phyloP scores from a whole-genome alignment of 35 echinoderm and acorn worm species.

The Diadema setosum region DNA sequence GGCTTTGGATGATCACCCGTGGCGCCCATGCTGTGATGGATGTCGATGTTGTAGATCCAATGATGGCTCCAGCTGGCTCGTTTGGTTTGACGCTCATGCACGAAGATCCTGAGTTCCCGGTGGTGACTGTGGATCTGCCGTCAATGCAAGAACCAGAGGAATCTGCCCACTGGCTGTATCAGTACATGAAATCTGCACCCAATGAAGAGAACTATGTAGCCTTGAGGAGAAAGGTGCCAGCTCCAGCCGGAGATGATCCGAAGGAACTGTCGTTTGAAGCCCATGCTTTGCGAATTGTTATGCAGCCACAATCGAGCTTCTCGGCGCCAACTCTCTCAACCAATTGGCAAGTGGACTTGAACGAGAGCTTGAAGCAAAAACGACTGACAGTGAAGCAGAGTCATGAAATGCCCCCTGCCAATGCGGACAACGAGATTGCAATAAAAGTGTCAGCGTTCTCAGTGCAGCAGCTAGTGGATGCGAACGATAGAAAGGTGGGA shows the following conservation, averaged over 20 bases:
- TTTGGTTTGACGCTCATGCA: slow-evolving; percentile 89
- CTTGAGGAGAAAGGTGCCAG: slow-evolving; percentile 72
- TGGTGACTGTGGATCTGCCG: slow-evolving; percentile 82
- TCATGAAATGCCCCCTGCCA: slow-evolving; percentile 43
- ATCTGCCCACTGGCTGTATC: slow-evolving; percentile 73
- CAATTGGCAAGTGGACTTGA: slow-evolving; percentile 78
- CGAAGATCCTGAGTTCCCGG: slow-evolving; percentile 88
- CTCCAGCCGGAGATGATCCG: slow-evolving; percentile 60
- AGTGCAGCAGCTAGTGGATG: slow-evolving; percentile 74
- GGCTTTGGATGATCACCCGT: slow-evolving; percentile 82
- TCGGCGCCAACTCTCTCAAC: slow-evolving; percentile 87
- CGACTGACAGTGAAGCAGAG: slow-evolving; percentile 82
- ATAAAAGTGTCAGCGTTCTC: slow-evolving; percentile 81
- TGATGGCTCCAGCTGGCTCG: slow-evolving; percentile 71
- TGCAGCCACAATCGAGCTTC: slow-evolving; percentile 93
- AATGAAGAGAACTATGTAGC: slow-evolving; percentile 87
- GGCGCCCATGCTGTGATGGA: slow-evolving; percentile 85
- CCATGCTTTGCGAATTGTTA: slow-evolving; percentile 53
- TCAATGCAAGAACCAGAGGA: slow-evolving; percentile 60
- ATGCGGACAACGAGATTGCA: slow-evolving; percentile 54
- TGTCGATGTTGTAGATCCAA: slow-evolving; percentile 74
- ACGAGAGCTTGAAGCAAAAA: slow-evolving; percentile 80
- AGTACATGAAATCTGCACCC: slow-evolving; percentile 78
- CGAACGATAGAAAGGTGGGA: slow-evolving; percentile 29
- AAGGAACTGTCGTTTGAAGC: slow-evolving; percentile 73